Evolutionary conservation across 2,888 invertebrate species (phyloP), one percentile per base, ranked within the genome.

Genomic region (Lasioglossum marginatum): DNA sequence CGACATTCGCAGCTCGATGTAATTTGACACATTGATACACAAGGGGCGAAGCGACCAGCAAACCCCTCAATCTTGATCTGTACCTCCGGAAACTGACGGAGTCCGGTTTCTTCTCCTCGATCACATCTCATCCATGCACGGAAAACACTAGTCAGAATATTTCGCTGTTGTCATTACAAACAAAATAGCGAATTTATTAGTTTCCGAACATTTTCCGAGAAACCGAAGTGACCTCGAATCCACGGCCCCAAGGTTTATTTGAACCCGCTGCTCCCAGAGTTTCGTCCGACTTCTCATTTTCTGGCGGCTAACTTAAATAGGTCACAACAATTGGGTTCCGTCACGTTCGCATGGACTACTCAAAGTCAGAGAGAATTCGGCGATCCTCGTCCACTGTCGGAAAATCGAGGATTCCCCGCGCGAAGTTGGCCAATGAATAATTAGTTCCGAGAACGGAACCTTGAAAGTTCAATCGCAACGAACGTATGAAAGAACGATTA

Each of bases 221-320:
- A 34, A 66, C 0, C 5, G 31, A 8, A 23, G 34, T 19, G 66
- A 34, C 66, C 19, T 66, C 27, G 60, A 31, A 63, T n/a, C 27
- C 27, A 63, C 60, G 27, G 27, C 16, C 1, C 60, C 5, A 0
- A 6, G 60, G 31, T 27, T 31, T 31, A 63, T 63, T 63, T 6
- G 60, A 27, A 16, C 60, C 60, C 60, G 27, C 60, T 63, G 60
- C 27, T 31, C 10, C 60, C 2, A 16, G 27, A 63, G 31, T 16
- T 16, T 16, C 60, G 31, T 31, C 31, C 27, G 16, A 63, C 60
- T 63, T 63, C 60, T 63, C 31, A 63, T 63, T 63, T 16, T 63
- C 60, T 63, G 60, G 16, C 60, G 31, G 60, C 60, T 63, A 63
- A 63, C 60, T 63, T 63, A 63, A 63, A 63, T 63, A 63, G 31